These are phyloP conservation scores for Lithophane socia DNA, from an alignment of 2,888 invertebrate species.

Conservation along the genomic window DNA sequence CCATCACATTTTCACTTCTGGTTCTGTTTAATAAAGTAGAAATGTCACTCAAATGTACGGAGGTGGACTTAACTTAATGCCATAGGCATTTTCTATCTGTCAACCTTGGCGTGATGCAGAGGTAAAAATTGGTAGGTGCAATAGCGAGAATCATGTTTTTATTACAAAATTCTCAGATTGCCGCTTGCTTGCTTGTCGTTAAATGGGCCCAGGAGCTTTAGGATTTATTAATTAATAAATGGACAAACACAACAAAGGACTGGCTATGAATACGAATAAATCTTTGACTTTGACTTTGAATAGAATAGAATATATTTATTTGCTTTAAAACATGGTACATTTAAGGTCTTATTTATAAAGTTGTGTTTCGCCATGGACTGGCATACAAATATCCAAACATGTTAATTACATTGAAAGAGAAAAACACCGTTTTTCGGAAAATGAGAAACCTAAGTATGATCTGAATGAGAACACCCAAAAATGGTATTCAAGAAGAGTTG, in stretches of 20 bases:
- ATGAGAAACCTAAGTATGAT: neutral
- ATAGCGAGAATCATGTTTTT: too few species aligned
- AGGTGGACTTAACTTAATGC: neutral
- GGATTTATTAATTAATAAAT: neutral
- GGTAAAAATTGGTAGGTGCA: neutral
- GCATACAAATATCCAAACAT: too few species aligned
- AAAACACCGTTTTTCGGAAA: neutral
- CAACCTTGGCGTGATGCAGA: neutral
- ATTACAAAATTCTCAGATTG: neutral
- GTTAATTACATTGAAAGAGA: too few species aligned
- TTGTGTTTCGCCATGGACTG: too few species aligned
- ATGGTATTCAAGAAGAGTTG: neutral
- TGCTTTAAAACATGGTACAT: too few species aligned
- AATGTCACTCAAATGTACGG: too few species aligned
- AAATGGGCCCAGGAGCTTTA: neutral
- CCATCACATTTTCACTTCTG: too few species aligned
- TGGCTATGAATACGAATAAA: neutral
- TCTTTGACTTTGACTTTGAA: too few species aligned
- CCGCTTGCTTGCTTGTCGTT: neutral
- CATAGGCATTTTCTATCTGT: neutral
- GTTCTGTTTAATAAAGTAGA: too few species aligned
- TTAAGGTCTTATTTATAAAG: too few species aligned
- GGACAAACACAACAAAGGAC: neutral
- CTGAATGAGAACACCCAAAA: neutral
- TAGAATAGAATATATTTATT: too few species aligned